Base-by-base conservation (phyloP, 1,140 invertebrate species). In the Drosophila bifasciata region DNA sequence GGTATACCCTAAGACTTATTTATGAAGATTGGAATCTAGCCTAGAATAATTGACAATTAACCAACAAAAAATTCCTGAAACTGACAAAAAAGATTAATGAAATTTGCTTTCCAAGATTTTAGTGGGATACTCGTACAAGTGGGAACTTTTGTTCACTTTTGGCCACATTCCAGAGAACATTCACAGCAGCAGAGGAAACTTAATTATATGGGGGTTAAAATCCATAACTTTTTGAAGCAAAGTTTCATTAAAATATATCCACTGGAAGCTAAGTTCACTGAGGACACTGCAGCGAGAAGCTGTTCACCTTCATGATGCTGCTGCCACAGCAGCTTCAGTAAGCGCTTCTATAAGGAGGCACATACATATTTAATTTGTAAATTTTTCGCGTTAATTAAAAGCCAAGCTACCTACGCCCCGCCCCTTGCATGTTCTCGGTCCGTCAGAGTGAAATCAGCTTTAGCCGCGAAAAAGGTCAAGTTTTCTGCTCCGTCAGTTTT, bases 401-500 rank as follows among this genome's bases (percentile, higher is more conserved):
- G 32, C 44, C 36, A 16, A 15, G 23, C 32, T 25, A 1, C 23
- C 32, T 13, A 25, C 70, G 70, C 70, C 70, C 70, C 70, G 70
- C 70, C 70, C 70, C 70, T 74, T 74, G 70, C 70, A 74, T 74
- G 70, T 74, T 52, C 23, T 28, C n/a, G n/a, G 44, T 61, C 41
- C 15, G 23, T 39, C 50, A 5, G 15, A 32, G 55, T 58, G 63
- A 68, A 68, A 62, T 46, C 64, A 39, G 43, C 23, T 28, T 46
- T 39, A 44, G 39, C 46, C 40, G 23, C 32, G 41, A 57, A 66
- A 58, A 80, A 78, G 83, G 77, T 86, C 81, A 86, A 88, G 83
- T 78, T 88, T 66, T 23, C 19, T 43, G 43, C 57, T 69, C 41
- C 15, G 39, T 25, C 63, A 40, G 44, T 16, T 9, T 45, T 25